Evolutionary conservation across 2,797 vertebrate genomes (phyloP), one percentile per base, ranked within the genome.

Genomic region (Cyclura pinguis): DNA sequence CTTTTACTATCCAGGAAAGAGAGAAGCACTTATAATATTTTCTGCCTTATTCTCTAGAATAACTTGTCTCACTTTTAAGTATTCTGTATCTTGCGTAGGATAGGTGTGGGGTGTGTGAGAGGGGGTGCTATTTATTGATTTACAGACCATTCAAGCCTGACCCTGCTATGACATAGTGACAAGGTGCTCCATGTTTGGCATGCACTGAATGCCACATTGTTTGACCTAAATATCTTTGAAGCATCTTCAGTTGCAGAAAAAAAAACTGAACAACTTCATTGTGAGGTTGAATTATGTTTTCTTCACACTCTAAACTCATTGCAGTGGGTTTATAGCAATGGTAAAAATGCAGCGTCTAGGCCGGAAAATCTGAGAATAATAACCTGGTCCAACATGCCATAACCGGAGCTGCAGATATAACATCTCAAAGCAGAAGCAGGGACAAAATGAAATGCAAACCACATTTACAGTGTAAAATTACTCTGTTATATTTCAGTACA

Each of bases 351-450:
- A 80, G 24, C 50, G 13, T 89, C 74, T 85, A 42, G 42, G 69
- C 29, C 13, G 76, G 86, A 14, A 10, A 91, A 83, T 62, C 73
- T 87, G 50, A 89, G 84, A 91, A 89, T 47, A 59, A 0, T 80
- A 29, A 78, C 2, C 0, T 82, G 86, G 84, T 13, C 85, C 78
- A 22, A 55, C 4, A 80, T 35, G 0, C 1, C 83, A 24, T 84
- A 82, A 90, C 88, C 64, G 59, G 90, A 95, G 32, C 10, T 78
- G 64, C 85, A 93, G 93, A 93, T 88, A 95, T 87, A 72, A 69
- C 90, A 59, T 83, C 38, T 55, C 6, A 57, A 59, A 27, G 18
- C 35, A 82, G 47, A 2, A 57, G 35, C 87, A 83, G 86, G n/a
- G 16, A 93, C 78, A 88, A 95, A 89, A 55, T 72, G 78, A 91